Base-by-base conservation (phyloP, 2,797 vertebrate genomes). In the Lerista edwardsae region DNA sequence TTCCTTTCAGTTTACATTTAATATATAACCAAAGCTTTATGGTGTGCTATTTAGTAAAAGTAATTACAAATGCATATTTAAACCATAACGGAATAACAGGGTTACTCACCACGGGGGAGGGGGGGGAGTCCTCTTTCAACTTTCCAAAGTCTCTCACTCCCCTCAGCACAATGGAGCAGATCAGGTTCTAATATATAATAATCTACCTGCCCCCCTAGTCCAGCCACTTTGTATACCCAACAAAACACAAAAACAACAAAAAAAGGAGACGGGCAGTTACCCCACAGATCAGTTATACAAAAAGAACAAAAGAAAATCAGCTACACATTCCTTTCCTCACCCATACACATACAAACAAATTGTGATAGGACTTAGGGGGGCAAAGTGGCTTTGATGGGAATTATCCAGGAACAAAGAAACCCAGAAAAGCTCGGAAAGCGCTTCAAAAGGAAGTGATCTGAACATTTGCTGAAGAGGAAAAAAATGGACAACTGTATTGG, bases 1-100 rank as follows among this genome's bases (percentile, higher is more conserved):
- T 99, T 99, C 98, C 97, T 98, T 98, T 98, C 97, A 97, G 98
- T 98, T 97, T 98, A 98, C 97, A 99, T 97, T 97, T 97, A 97
- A 97, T 98, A 98, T 97, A 97, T 95, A 97, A 98, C 97, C 97
- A 97, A 98, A 97, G 97, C 96, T 96, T 97, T 96, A 97, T 96
- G 97, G 96, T 97, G 96, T 96, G 95, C 95, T 96, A 94, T 95
- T 96, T 96, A 97, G 96, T 97, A 97, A 97, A 98, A 94, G 96
- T 97, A 97, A 97, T 97, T 97, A 96, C 97, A 97, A 97, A 98
- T 97, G 96, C 96, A 97, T 97, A 97, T 97, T 96, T 97, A 97
- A 97, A 97, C 96, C 96, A 95, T 96, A 96, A 97, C 91, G 95
- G 96, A 97, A 94, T 89, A 93, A 93, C 89, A 94, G 92, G 84